Evolutionary conservation across 1,140 invertebrate species (phyloP).

Genomic region (Trichonephila inaurata): DNA sequence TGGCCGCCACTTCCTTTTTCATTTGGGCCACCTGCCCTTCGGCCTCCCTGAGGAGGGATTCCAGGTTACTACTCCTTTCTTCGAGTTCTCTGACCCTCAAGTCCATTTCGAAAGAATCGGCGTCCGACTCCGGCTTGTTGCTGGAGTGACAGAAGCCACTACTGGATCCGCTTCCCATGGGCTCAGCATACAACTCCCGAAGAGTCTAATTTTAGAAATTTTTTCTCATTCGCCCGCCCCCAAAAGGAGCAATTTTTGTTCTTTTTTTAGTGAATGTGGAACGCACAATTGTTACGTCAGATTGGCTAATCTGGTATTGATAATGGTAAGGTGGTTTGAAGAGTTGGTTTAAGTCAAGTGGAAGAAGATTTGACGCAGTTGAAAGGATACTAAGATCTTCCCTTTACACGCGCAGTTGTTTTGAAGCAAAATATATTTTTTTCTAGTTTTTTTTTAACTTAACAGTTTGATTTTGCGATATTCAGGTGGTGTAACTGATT

Average conservation of each 20-base stretch:
- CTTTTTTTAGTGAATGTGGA: background rate
- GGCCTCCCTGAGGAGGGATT: conserved; percentile 52
- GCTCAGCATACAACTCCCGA: background rate
- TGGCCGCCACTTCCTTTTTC: conserved; percentile 29
- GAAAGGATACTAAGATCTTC: background rate
- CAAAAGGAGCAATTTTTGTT: background rate
- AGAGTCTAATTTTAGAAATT: conserved; percentile 4
- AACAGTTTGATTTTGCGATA: too few relatives aligned
- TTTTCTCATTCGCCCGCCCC: background rate
- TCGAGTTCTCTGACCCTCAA: conserved; percentile 59
- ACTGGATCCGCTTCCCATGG: conserved; percentile 48
- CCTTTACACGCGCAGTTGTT: too few relatives aligned
- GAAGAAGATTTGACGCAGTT: background rate
- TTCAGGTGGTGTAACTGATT: too few relatives aligned
- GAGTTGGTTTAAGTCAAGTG: background rate
- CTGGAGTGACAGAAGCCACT: conserved; percentile 13
- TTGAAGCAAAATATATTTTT: too few relatives aligned
- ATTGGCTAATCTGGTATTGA: background rate
- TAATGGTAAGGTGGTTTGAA: background rate
- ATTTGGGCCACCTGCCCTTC: conserved; percentile 34
- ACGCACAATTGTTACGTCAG: background rate
- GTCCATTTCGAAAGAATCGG: conserved; percentile 67
- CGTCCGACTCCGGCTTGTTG: conserved; percentile 35
- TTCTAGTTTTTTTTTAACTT: too few relatives aligned
- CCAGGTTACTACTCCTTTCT: conserved; percentile 32